Evolutionary conservation across 2,888 invertebrate genomes (phyloP).

Genomic region (Ennomos fuscantarius): DNA sequence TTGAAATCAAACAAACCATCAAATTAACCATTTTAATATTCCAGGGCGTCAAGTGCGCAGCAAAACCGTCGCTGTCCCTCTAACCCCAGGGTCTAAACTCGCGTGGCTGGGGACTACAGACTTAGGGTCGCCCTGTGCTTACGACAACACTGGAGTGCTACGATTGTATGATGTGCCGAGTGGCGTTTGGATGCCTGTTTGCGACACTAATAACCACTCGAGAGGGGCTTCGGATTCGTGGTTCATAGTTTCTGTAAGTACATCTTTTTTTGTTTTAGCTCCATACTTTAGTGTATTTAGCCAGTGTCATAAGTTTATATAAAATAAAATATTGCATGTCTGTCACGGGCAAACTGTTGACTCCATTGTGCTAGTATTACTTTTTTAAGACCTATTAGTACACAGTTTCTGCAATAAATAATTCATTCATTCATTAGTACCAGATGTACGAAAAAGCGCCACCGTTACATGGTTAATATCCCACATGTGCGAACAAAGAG

Average conservation of each 20-base stretch:
- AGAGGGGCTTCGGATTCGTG: conserved; percentile 75
- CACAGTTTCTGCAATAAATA: too few relatives aligned
- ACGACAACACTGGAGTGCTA: conserved; percentile 91
- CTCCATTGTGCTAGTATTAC: too few relatives aligned
- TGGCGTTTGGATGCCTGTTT: conserved; percentile 92
- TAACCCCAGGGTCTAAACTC: conserved; percentile 88
- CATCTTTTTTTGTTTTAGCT: too few relatives aligned
- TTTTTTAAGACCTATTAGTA: too few relatives aligned
- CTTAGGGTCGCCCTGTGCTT: conserved; percentile 90
- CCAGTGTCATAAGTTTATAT: too few relatives aligned
- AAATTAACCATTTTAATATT: conserved; percentile 19
- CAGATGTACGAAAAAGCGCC: too few relatives aligned
- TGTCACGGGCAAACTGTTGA: too few relatives aligned
- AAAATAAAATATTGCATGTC: too few relatives aligned
- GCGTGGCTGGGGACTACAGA: conserved; percentile 93
- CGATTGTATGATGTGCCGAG: conserved; percentile 88
- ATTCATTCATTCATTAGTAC: too few relatives aligned
- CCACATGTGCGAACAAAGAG: too few relatives aligned
- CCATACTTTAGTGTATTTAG: too few relatives aligned
- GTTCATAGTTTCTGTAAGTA: conserved; percentile 85
- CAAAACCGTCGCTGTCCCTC: conserved; percentile 85
- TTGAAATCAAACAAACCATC: neutral
- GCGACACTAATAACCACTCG: conserved; percentile 88
- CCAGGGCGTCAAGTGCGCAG: conserved; percentile 74
- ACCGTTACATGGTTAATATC: too few relatives aligned